Evolutionary conservation across 2,797 vertebrate species (phyloP).

Genomic region (Spizella passerina): DNA sequence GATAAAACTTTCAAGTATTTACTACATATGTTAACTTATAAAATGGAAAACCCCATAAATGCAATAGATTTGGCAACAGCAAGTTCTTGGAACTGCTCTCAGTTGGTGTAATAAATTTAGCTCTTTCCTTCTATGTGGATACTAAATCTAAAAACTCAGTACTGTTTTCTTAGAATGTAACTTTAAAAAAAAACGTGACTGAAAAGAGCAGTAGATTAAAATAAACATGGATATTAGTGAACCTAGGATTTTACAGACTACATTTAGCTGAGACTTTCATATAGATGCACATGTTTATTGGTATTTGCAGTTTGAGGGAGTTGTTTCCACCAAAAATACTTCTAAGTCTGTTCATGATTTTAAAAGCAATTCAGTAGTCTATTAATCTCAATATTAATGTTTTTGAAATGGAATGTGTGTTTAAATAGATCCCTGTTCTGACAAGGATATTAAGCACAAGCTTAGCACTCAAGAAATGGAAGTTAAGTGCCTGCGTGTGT

Average conservation of each 20-base stretch:
- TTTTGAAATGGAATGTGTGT: neutral
- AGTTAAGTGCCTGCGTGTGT: neutral
- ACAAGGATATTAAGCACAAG: neutral
- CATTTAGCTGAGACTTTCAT: slow-evolving; percentile 9
- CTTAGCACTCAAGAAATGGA: neutral
- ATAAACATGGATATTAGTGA: slow-evolving; percentile 54
- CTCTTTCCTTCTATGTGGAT: slow-evolving; percentile 68
- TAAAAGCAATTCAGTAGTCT: neutral
- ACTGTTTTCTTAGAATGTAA: slow-evolving; percentile 64
- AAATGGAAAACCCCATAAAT: slow-evolving; percentile 71
- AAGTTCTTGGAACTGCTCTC: slow-evolving; percentile 69
- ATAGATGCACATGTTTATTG: neutral
- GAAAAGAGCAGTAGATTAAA: slow-evolving; percentile 70
- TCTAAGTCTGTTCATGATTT: neutral
- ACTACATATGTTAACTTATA: slow-evolving; percentile 72
- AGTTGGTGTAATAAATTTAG: slow-evolving; percentile 72
- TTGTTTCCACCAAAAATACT: slow-evolving; percentile 17
- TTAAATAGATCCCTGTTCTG: neutral
- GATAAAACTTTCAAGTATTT: slow-evolving; percentile 67
- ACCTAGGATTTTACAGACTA: slow-evolving; percentile 27
- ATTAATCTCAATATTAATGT: neutral
- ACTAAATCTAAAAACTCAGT: slow-evolving; percentile 67
- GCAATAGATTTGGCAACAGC: slow-evolving; percentile 66
- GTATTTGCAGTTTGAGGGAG: slow-evolving; percentile 23
- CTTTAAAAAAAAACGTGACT: slow-evolving; percentile 56